Base-by-base conservation (phyloP, 2,113 vertebrate genomes). In the Ellobius talpinus region DNA sequence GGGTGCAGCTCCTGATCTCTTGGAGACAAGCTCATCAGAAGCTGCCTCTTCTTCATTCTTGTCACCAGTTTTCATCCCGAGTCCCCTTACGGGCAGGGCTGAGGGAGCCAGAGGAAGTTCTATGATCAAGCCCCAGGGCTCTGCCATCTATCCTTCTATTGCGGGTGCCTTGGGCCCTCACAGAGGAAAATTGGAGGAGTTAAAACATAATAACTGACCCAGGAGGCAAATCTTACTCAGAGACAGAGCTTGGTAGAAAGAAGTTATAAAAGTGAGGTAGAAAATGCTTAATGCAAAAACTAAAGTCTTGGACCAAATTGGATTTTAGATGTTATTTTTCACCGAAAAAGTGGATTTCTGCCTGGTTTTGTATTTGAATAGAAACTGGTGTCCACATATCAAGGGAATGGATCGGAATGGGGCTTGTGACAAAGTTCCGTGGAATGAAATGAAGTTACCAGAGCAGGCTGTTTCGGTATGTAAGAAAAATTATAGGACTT, bases 341-440 rank as follows among this genome's bases (percentile, higher is more conserved):
- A 92, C 50, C 11, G 55, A 65, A 65, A 88, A 88, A 42, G 14
- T 42, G 4, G 1, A 93, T 96, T 89, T 85, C 65, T 55, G 50
- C 39, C 93, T 94, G 39, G 5, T 85, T 89, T 91, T 91, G 23
- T 79, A 93, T 96, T 21, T 63, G 52, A 31, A 70, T 36, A 66
- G 61, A 96, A 91, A 89, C 10, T 93, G 29, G 16, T 86, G 81
- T 96, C 31, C 26, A 52, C 50, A 61, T 95, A 86, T 79, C 91
- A 96, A 91, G 73, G 14, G 72, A 93, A 77, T 4, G 86, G 66
- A 91, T 81, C 24, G 39, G 14, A 90, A 65, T 84, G 65, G 61
- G 16, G 12, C 55, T 89, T 86, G 72, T 89, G 45, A 92, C 68
- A 81, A 89, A 93, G 65, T 88, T 79, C 42, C 6, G 11, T 94